These are phyloP conservation scores for Eclectus roratus DNA, from an alignment of 2,113 vertebrate genomes.

Conservation along the genomic window DNA sequence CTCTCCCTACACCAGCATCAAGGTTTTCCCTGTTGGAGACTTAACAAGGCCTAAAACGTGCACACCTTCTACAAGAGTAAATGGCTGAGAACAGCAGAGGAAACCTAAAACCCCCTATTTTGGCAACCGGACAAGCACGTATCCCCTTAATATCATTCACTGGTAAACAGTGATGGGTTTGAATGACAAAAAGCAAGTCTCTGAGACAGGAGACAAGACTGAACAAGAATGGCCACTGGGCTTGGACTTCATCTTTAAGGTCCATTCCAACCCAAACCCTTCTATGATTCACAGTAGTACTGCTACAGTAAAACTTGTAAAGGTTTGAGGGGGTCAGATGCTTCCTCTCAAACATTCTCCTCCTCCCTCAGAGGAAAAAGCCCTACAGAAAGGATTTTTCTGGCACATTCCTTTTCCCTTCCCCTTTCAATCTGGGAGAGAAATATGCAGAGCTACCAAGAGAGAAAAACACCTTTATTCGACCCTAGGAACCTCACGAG, in stretches of 20 bases:
- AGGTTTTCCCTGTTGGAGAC: not conserved
- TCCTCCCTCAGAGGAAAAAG: not conserved
- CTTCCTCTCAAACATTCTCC: not conserved
- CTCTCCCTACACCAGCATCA: not conserved
- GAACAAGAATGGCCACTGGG: not conserved
- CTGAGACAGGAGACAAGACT: not conserved
- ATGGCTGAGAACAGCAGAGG: fast-evolving
- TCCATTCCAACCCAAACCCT: not conserved
- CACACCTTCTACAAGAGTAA: not conserved
- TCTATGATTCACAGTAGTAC: not conserved
- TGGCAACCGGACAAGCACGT: not conserved
- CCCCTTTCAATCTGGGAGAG: not conserved
- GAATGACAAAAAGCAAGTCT: not conserved
- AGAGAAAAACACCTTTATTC: not conserved
- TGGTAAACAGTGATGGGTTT: not conserved
- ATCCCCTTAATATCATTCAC: not conserved
- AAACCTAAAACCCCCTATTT: not conserved
- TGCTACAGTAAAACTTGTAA: not conserved
- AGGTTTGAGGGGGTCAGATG: not conserved
- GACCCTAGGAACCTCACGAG: not conserved
- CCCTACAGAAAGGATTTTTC: not conserved
- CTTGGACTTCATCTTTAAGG: not conserved
- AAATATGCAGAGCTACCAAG: not conserved
- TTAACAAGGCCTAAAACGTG: not conserved
- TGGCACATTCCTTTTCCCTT: not conserved